Evolutionary conservation across 2,113 vertebrate species (phyloP).

Genomic region (Cheilinus undulatus): DNA sequence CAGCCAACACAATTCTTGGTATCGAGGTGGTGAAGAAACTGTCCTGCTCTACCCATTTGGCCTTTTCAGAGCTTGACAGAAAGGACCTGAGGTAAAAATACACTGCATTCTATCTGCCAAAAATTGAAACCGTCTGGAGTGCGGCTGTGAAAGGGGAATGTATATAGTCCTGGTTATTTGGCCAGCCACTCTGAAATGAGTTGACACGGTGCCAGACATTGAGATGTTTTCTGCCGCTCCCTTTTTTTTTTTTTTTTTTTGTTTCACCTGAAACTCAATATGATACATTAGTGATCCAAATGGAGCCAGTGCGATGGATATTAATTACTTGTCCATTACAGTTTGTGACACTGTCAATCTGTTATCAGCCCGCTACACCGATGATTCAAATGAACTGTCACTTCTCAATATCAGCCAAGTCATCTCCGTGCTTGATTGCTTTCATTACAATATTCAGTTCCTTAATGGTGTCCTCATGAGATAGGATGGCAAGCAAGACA

Average conservation of each 20-base stretch:
- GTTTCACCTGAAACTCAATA: constrained; percentile 59
- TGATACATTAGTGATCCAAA: constrained; percentile 62
- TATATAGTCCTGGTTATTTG: constrained; percentile 59
- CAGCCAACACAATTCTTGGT: constrained; percentile 61
- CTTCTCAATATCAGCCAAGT: constrained; percentile 71
- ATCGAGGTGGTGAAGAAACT: constrained; percentile 66
- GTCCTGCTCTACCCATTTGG: constrained; percentile 65
- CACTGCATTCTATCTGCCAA: constrained; percentile 53
- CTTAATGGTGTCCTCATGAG: constrained; percentile 51
- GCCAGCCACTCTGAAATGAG: constrained; percentile 43
- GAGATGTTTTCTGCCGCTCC: constrained; percentile 71
- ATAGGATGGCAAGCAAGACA: constrained; percentile 33
- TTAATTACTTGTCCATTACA: constrained; percentile 79
- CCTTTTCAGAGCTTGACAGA: constrained; percentile 72
- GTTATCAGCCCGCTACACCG: constrained; percentile 70
- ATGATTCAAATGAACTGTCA: constrained; percentile 80
- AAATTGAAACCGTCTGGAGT: constrained; percentile 51
- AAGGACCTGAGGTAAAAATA: constrained; percentile 66
- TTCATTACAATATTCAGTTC: constrained; percentile 58
- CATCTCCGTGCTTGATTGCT: constrained; percentile 65
- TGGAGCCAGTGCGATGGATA: constrained; percentile 64
- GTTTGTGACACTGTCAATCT: constrained; percentile 78
- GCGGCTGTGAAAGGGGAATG: constrained; percentile 43
- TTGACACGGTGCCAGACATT: constrained; percentile 62
- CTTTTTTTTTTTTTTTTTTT: constrained; percentile 20